Percentiles rank a stretch among this genome's conserved stretches.
Conservation (phyloP, 2,888 invertebrate species). For the Andrena haemorrhoa region DNA sequence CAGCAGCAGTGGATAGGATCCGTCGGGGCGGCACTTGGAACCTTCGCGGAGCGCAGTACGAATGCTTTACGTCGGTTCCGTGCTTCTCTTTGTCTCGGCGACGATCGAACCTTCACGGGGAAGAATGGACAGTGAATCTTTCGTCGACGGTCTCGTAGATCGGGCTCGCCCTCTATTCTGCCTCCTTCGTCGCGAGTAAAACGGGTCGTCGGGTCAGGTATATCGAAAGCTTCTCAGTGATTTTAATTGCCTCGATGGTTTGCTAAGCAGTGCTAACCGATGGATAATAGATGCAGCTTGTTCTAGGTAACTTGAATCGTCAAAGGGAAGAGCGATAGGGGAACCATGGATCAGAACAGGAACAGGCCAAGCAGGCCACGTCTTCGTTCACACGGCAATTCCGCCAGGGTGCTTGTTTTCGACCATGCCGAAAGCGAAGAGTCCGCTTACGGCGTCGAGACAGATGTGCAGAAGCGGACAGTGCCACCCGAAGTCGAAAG, state of each 20-base stretch:
- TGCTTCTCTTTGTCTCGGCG: conserved; percentile 11
- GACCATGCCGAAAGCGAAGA: conserved; percentile 89
- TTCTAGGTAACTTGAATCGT: conserved; percentile 32
- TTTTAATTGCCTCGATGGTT: not conserved
- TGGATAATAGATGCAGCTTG: not conserved
- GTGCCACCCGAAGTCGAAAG: conserved; percentile 77
- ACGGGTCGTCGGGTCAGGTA: conserved; percentile 32
- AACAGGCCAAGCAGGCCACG: conserved; percentile 83
- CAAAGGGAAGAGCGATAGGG: not conserved
- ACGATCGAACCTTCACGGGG: conserved; percentile 31
- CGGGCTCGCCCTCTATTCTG: conserved; percentile 14
- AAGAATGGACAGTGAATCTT: conserved; percentile 51
- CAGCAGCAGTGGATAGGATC: conserved; percentile 21
- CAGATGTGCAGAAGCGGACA: conserved; percentile 70
- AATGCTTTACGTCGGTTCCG: conserved; percentile 25
- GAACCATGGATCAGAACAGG: conserved; percentile 81
- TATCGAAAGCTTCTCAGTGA: not conserved
- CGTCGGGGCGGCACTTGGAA: conserved; percentile 14
- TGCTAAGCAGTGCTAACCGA: not conserved
- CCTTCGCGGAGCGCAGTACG: conserved; percentile 16
- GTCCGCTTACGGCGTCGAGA: conserved; percentile 73
- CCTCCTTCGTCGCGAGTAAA: conserved; percentile 19
- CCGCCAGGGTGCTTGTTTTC: conserved; percentile 91
- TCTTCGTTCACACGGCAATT: conserved; percentile 85
- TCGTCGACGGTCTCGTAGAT: conserved; percentile 27